Conservation (phyloP, 2,888 invertebrate genomes). For the Lithophane leautieri region DNA sequence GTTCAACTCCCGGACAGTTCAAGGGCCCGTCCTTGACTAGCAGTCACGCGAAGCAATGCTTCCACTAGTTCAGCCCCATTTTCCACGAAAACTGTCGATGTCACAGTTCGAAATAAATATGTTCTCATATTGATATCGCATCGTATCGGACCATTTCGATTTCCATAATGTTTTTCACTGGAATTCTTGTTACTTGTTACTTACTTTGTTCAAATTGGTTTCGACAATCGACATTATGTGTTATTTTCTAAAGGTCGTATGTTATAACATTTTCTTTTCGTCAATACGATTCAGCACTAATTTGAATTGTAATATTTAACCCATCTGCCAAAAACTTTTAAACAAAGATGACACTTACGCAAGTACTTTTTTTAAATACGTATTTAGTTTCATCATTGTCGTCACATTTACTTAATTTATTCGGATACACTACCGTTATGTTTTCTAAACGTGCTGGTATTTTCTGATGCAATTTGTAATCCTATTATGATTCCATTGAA, state of each 20-base stretch:
- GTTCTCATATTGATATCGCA: constrained; percentile 51
- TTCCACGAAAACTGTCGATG: constrained; percentile 68
- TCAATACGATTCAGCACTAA: neutral
- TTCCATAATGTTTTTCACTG: constrained; percentile 42
- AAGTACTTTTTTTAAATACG: constrained; percentile 15
- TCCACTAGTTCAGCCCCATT: constrained; percentile 67
- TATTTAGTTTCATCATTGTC: constrained; percentile 16
- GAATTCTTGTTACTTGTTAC: constrained; percentile 23
- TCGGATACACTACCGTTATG: constrained; percentile 51
- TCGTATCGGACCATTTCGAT: constrained; percentile 43
- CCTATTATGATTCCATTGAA: constrained; percentile 21
- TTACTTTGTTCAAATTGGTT: constrained; percentile 13
- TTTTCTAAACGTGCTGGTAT: constrained; percentile 38
- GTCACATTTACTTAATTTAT: constrained; percentile 41
- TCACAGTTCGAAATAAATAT: constrained; percentile 67
- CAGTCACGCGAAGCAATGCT: constrained; percentile 69
- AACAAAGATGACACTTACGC: constrained; percentile 28
- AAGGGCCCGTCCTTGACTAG: constrained; percentile 70
- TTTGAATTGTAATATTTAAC: neutral
- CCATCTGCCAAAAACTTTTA: constrained; percentile 1
- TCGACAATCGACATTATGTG: neutral
- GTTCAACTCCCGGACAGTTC: constrained; percentile 70
- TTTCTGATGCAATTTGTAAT: constrained; percentile 50
- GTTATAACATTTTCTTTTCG: constrained; percentile 2
- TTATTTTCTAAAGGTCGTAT: constrained; percentile 5